Conservation (phyloP, 2,888 invertebrate species). For the Dryococelus australis region DNA sequence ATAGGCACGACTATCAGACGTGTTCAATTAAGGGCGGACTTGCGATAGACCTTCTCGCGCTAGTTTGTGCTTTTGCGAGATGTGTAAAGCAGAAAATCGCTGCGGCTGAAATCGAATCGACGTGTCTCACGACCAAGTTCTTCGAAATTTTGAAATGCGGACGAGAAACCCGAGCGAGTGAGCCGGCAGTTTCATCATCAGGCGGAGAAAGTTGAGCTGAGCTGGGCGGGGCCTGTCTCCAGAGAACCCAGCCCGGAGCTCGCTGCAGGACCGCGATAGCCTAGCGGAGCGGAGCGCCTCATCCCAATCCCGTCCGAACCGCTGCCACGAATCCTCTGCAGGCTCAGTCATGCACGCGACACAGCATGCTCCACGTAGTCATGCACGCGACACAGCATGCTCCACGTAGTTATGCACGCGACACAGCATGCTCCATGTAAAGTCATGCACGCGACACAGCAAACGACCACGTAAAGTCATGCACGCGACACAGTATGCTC, state of each 20-base stretch:
- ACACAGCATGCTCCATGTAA: not conserved
- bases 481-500: no score
- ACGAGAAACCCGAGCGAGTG: slow-evolving; percentile 2
- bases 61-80: no score
- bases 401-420: not conserved
- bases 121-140: no score
- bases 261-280: slow-evolving; percentile 18
- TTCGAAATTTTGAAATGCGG: not conserved
- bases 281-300: slow-evolving; percentile 24
- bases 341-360: slow-evolving; percentile 1
- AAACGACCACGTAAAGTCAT: no score
- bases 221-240: not conserved
- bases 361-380: not conserved
- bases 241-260: not conserved
- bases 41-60: no score
- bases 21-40: no score
- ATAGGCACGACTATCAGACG: no score
- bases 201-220: not conserved
- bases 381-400: not conserved
- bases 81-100: no score
- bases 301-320: not conserved
- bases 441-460: no score
- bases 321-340: not conserved
- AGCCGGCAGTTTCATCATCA: not conserved
- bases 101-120: no score